phyloP scores from a whole-genome alignment of 2,888 invertebrate species.

The Trissonchulus sp. region DNA sequence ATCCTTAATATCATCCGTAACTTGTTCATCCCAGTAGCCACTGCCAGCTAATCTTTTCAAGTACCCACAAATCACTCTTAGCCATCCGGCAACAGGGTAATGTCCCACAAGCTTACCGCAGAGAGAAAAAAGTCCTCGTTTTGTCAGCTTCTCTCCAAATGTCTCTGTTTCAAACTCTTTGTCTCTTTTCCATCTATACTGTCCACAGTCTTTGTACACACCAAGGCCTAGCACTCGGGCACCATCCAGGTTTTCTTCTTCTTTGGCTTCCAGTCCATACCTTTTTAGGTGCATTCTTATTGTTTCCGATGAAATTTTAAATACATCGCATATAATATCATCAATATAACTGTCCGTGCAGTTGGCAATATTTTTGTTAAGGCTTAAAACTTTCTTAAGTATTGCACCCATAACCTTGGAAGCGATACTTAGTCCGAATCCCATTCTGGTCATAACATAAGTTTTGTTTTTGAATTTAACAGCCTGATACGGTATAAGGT shows the following conservation, averaged over 20 bases:
- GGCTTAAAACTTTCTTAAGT: neutral
- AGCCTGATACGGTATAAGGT: neutral
- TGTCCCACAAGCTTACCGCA: neutral
- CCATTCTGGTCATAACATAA: conserved; percentile 3
- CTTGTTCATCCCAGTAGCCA: neutral
- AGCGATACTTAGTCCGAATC: conserved; percentile 5
- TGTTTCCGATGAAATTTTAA: neutral
- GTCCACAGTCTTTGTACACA: no score
- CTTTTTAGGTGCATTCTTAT: conserved; percentile 3
- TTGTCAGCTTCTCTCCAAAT: conserved; percentile 1
- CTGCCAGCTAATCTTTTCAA: neutral
- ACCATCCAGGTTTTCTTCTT: neutral
- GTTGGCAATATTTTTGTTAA: neutral
- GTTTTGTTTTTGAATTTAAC: neutral
- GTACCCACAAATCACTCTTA: neutral
- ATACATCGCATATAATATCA: neutral
- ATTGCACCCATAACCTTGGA: no score
- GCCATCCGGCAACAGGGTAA: neutral
- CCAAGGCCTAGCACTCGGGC: neutral
- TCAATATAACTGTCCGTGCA: conserved; percentile 2
- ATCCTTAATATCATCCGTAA: neutral
- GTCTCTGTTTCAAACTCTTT: no score
- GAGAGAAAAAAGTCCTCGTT: neutral
- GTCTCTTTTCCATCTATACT: neutral
- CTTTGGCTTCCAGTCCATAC: conserved; percentile 3